Percentiles rank a stretch among this genome's conserved stretches.
Evolutionary conservation across 2,113 vertebrate species (phyloP).

Genomic region (Orcinus orca): DNA sequence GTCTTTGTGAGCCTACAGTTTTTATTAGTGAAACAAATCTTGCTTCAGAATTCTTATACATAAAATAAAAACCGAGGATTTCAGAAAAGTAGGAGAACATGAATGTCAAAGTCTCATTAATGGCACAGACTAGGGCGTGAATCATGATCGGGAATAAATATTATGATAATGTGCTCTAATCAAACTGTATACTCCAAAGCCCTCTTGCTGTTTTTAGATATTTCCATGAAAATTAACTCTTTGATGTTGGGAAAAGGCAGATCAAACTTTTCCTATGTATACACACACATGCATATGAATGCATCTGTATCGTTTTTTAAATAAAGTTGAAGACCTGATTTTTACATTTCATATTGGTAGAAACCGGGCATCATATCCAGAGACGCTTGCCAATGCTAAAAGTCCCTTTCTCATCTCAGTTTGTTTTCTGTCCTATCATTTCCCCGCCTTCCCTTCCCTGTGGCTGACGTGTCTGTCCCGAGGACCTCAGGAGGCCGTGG

Average conservation of each 20-base stretch:
- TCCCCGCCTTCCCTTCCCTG: not conserved
- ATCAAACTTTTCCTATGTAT: not conserved
- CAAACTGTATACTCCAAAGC: not conserved
- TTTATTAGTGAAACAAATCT: not conserved
- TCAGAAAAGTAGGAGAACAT: not conserved
- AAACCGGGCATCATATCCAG: not conserved
- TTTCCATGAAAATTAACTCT: slow-evolving; percentile 13
- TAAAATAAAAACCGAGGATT: not conserved
- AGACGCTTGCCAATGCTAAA: not conserved
- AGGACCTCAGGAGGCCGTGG: not conserved
- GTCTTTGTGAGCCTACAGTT: not conserved
- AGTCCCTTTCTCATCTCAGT: not conserved
- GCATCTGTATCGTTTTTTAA: not conserved
- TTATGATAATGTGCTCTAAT: not conserved
- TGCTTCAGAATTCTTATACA: not conserved
- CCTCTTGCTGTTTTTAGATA: not conserved
- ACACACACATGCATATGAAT: not conserved
- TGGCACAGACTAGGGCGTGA: not conserved
- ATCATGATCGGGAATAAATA: not conserved
- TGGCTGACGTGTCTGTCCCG: not conserved
- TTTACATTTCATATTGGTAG: not conserved
- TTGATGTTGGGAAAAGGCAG: not conserved
- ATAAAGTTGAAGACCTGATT: not conserved
- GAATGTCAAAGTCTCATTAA: not conserved
- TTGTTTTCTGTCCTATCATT: not conserved